Percentiles rank a stretch among this genome's conserved stretches.
phyloP scores from a whole-genome alignment of 2,888 invertebrate species.

The Carcina quercana region DNA sequence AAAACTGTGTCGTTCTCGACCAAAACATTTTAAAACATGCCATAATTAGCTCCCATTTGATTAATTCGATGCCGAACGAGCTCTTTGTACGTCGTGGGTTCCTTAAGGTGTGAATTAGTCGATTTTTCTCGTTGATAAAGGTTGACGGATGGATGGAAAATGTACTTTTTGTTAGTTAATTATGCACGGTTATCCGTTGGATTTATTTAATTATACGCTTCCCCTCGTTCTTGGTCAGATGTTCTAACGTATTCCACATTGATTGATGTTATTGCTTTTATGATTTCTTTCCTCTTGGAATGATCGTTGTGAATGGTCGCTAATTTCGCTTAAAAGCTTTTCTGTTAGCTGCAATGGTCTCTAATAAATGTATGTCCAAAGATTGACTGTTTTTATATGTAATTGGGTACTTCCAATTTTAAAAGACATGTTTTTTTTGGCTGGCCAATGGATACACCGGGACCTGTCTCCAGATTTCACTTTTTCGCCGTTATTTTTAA shows the following conservation, averaged over 20 bases:
- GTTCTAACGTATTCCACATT: conserved; percentile 27
- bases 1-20: conserved; percentile 62
- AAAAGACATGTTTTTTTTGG: no score
- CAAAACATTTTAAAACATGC: conserved; percentile 60
- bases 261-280: conserved; percentile 48
- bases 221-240: conserved; percentile 23
- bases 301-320: no score
- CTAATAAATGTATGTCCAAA: no score
- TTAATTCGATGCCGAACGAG: conserved; percentile 42
- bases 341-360: no score
- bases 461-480: no score
- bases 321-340: no score
- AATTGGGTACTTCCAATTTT: no score
- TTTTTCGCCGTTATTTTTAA: no score
- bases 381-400: no score
- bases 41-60: conserved; percentile 55
- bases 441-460: no score
- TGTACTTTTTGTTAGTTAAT: conserved; percentile 56
- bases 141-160: conserved; percentile 60
- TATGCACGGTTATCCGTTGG: conserved; percentile 64
- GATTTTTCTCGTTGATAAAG: conserved; percentile 69
- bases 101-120: conserved; percentile 65
- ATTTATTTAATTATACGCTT: conserved; percentile 62
- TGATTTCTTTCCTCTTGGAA: conserved; percentile 13
- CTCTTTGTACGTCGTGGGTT: conserved; percentile 44